Evolutionary conservation across 1,140 invertebrate species (phyloP).

Genomic region (Drosophila leontia): DNA sequence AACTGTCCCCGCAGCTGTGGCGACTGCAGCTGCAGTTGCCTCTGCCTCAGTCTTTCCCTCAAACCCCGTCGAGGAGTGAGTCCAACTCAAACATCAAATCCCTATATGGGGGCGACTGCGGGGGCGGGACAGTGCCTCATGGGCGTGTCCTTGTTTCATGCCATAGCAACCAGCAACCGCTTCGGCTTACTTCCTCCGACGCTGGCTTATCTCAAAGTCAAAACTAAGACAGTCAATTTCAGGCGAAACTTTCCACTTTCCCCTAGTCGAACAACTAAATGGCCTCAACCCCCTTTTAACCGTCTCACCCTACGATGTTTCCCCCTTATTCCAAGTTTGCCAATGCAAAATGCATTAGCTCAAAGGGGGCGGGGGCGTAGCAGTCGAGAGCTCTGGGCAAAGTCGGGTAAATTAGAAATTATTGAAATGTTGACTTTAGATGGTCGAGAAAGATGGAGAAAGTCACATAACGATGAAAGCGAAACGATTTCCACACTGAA

Average conservation of each 20-base stretch:
- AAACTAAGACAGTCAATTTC: conserved; percentile 67
- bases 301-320: no score
- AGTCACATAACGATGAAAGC: conserved; percentile 7
- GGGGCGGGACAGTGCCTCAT: conserved; percentile 10
- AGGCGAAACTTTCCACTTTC: conserved; percentile 41
- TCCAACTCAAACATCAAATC: conserved; percentile 65
- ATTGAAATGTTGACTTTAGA: conserved; percentile 49
- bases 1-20: conserved; percentile 46
- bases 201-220: conserved; percentile 56
- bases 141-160: conserved; percentile 47
- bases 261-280: conserved; percentile 27
- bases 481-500: background rate
- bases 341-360: conserved; percentile 69
- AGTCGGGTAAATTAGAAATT: conserved; percentile 54
- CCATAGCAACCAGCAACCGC: conserved; percentile 31
- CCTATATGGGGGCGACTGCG: conserved; percentile 4
- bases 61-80: background rate
- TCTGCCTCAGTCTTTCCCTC: conserved; percentile 9
- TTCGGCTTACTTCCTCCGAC: conserved; percentile 22
- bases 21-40: conserved; percentile 34
- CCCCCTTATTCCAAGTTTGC: conserved; percentile 33
- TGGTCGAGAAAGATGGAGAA: background rate
- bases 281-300: conserved; percentile 12
- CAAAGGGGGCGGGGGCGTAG: background rate
- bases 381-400: conserved; percentile 1